These are phyloP conservation scores for Ianthella basta DNA, from an alignment of 37 sponge, comb jelly and placozoan species.

Conservation along the genomic window DNA sequence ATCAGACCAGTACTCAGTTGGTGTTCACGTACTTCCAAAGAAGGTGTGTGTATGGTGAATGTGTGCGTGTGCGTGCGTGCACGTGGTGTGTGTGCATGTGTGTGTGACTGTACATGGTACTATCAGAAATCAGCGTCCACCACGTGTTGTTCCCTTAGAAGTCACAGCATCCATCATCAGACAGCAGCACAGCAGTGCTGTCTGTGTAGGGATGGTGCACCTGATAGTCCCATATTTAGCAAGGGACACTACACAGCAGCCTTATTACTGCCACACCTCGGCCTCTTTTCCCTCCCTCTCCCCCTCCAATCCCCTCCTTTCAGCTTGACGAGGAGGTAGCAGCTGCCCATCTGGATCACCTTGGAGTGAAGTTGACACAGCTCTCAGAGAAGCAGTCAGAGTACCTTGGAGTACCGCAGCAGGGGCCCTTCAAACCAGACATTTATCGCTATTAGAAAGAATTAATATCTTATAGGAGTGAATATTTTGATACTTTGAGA, in stretches of 20 bases:
- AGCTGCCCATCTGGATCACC: slow-evolving; percentile 30
- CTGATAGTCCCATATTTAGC: no score
- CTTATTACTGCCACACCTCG: background rate
- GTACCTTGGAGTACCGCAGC: slow-evolving; percentile 20
- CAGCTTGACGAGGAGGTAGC: slow-evolving; percentile 33
- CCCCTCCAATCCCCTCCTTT: no score
- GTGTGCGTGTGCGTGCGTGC: background rate
- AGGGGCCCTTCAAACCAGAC: slow-evolving; percentile 51
- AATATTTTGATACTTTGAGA: no score
- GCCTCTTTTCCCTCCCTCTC: background rate
- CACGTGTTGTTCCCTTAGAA: no score
- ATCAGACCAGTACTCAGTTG: slow-evolving; percentile 15
- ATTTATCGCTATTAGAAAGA: slow-evolving; percentile 31
- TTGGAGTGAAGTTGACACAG: slow-evolving; percentile 30
- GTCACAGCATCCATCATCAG: no score
- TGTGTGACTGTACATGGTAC: no score
- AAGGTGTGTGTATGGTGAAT: background rate
- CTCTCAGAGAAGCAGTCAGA: slow-evolving; percentile 42
- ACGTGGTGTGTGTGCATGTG: background rate
- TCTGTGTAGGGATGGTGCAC: no score
- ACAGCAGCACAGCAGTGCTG: no score
- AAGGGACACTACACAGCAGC: no score
- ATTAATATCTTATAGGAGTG: no score
- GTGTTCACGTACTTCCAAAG: slow-evolving; percentile 31
- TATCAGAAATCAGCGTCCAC: no score